Evolutionary conservation across 2,113 vertebrate species (phyloP).

Genomic region (Lamprotornis superbus): DNA sequence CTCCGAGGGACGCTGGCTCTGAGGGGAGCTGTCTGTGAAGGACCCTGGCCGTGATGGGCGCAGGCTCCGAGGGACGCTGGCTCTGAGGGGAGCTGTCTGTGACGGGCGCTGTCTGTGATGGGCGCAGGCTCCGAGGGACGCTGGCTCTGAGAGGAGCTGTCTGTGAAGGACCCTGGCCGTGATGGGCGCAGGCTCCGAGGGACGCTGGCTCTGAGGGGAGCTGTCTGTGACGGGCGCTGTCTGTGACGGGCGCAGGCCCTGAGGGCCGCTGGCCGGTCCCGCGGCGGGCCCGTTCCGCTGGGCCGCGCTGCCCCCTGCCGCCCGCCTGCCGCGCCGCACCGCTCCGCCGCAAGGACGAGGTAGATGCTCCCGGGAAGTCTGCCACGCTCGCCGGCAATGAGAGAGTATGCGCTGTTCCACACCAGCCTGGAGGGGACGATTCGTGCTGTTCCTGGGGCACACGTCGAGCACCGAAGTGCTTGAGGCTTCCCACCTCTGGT

Average conservation of each 20-base stretch:
- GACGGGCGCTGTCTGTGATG: rapidly evolving
- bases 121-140: rapidly evolving
- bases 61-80: rapidly evolving
- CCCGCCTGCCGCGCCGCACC: background rate
- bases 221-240: rapidly evolving
- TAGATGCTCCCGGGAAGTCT: too few species aligned
- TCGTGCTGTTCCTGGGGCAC: rapidly evolving
- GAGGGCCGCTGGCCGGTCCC: rapidly evolving
- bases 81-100: too few species aligned
- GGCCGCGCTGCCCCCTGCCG: background rate
- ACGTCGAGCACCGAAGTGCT: rapidly evolving
- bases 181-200: rapidly evolving
- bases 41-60: rapidly evolving
- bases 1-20: rapidly evolving
- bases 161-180: rapidly evolving
- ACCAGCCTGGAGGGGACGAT: rapidly evolving
- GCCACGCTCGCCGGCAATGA: rapidly evolving
- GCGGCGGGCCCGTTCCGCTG: background rate
- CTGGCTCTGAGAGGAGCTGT: rapidly evolving
- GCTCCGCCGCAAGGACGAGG: background rate
- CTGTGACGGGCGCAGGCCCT: background rate
- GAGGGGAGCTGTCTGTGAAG: background rate
- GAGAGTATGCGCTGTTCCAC: rapidly evolving
- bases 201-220: rapidly evolving
- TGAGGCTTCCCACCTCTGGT: background rate